These are phyloP conservation scores for Pyrrhosoma nymphula DNA, from an alignment of 2,888 invertebrate species.

Conservation along the genomic window DNA sequence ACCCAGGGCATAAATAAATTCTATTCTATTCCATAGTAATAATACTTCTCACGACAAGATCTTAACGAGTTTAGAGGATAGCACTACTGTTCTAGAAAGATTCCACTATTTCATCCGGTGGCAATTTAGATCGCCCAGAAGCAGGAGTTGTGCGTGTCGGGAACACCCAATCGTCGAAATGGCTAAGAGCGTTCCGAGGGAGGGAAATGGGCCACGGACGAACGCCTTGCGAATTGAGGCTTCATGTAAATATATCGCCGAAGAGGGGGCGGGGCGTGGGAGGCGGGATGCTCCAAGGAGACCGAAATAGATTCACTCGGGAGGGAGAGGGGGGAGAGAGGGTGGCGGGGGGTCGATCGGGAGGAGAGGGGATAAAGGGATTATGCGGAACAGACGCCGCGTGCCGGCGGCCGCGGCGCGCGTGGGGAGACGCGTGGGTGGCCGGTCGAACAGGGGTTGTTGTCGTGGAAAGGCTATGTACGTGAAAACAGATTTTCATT, in stretches of 20 bases:
- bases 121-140: too few species aligned
- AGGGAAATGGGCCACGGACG: conserved; percentile 20
- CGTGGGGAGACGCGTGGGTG: background rate
- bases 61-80: too few species aligned
- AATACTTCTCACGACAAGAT: too few species aligned
- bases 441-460: background rate
- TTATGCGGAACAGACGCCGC: background rate
- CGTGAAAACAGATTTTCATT: background rate
- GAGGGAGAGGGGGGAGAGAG: background rate
- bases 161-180: too few species aligned
- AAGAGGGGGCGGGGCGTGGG: background rate
- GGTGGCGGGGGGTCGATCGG: background rate
- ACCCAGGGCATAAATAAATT: too few species aligned
- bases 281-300: background rate
- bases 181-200: background rate
- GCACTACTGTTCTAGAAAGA: too few species aligned
- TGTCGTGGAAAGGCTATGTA: background rate
- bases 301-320: background rate
- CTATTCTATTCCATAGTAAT: too few species aligned
- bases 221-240: conserved; percentile 10
- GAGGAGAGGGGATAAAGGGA: background rate
- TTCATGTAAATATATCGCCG: conserved; percentile 21
- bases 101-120: too few species aligned
- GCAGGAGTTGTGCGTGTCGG: too few species aligned
- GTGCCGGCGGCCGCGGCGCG: background rate